Base-by-base conservation (phyloP, 2,113 vertebrate genomes). In the Alligator mississippiensis region DNA sequence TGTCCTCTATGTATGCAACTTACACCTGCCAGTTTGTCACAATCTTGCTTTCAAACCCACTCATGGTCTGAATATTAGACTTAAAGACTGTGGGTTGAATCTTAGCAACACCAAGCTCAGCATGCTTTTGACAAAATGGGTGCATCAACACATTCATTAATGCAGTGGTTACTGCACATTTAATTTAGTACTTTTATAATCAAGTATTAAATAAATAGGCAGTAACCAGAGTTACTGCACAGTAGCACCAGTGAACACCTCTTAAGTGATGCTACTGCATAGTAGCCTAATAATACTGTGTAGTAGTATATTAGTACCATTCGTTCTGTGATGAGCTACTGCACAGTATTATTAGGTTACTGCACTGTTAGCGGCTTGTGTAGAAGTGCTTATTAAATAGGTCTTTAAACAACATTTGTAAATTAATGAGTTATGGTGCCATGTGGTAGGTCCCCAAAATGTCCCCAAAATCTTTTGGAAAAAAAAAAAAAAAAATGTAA, bases 341-440 rank as follows among this genome's bases (percentile, higher is more conserved):
- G 47, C 47, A 47, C 47, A 9, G 47, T 9, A 47, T 47, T 47
- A 47, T 47, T 47, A 47, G 47, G 47, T 47, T 47, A 47, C 47
- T 47, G 47, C 47, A 47, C 47, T 47, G 47, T 47, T 47, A 47
- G 47, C 47, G 64, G 34, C 75, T 82, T 30, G 6, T 2, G 30
- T 80, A 2, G 59, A 63, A 62, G 62, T 16, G 57, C 25, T 7
- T 55, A 13, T 25, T 68, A 47, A 9, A 54, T 28, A 64, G 59
- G 70, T 58, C 34, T 11, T 4, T 15, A 60, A 88, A 90, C 12
- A 9, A 47, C 91, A 57, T 34, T 14, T 79, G 22, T 11, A 28
- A 30, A 11, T 54, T n/a, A 75, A 13, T 8, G 0, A 0, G 11
- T 30, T 25, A 12, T 58, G 30, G 77, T 60, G n/a, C 11, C n/a